Evolutionary conservation across 2,888 invertebrate genomes (phyloP), one percentile per base, ranked within the genome.

Genomic region (Brachyptera putata): DNA sequence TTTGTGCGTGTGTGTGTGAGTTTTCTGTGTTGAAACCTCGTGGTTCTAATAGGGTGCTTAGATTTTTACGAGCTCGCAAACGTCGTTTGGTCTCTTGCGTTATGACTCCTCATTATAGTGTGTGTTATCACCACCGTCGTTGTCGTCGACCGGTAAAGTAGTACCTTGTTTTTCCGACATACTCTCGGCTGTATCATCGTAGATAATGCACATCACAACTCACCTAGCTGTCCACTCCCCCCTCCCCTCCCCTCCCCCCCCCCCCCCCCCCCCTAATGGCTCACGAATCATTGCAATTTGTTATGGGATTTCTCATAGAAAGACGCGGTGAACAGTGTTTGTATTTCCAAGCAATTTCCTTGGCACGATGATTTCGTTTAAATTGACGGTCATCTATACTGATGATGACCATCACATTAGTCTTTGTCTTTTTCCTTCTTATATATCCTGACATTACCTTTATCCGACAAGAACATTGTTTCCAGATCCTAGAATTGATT

Each of bases 341-440:
- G 25, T 25, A 43, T 39, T 57, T 57, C 57, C 57, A 43, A 43
- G 43, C 57, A 43, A 57, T 57, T 57, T 22, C 16, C 43, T 57
- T 43, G 13, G n/a, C 9, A 22, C 14, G 24, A n/a, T n/a, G 13
- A 16, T 26, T n/a, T 30, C 43, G 26, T 41, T 43, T 57, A 57
- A 22, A 26, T 43, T 14, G 41, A 41, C 21, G 41, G 21, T 21
- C 16, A 41, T 18, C 16, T 21, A 16, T 7, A 18, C 16, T 9
- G 18, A 18, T 16, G 41, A 41, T 41, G 41, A 41, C 41, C 41
- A 11, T 41, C 41, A 41, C 41, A 39, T 41, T 41, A 18, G 41
- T 41, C 14, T 5, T 5, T 9, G 18, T 18, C 41, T 21, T n/a
- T n/a, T n/a, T n/a, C n/a, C n/a, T n/a, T n/a, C 2, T 37, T 37